These are phyloP conservation scores for Holothuria glaberrima DNA, from an alignment of 35 echinoderm and acorn worm species.

Conservation along the genomic window DNA sequence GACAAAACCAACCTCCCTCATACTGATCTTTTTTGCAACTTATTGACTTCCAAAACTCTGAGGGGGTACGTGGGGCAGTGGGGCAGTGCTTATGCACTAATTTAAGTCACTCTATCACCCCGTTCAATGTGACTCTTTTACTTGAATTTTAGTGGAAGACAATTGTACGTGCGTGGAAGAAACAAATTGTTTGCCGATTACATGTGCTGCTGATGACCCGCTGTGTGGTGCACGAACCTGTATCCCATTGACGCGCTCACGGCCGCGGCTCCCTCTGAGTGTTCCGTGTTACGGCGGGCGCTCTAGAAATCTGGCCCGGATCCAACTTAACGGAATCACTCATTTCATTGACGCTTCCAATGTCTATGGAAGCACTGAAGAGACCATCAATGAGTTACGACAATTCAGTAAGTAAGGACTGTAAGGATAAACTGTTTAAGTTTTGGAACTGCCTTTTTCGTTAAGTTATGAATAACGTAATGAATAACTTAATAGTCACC, in stretches of 20 bases:
- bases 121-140: too few relatives aligned
- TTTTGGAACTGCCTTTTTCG: neutral
- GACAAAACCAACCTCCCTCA: too few relatives aligned
- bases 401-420: neutral
- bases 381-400: neutral
- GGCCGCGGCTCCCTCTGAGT: neutral
- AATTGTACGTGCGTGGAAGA: neutral
- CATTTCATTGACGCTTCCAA: slow-evolving; percentile 67
- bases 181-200: neutral
- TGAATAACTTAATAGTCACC: too few relatives aligned
- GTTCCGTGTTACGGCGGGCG: neutral
- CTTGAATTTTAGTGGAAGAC: too few relatives aligned
- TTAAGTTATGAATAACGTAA: too few relatives aligned
- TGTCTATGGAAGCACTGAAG: slow-evolving; percentile 54
- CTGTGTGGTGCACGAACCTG: neutral
- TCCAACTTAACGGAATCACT: slow-evolving; percentile 63
- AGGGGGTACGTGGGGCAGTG: too few relatives aligned
- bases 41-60: too few relatives aligned
- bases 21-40: too few relatives aligned
- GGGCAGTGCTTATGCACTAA: too few relatives aligned
- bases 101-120: too few relatives aligned
- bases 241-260: neutral
- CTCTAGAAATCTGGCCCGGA: neutral
- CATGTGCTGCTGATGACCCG: neutral
- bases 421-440: neutral